phyloP scores from a whole-genome alignment of 2,113 vertebrate species.

The Myotis lucifugus region DNA sequence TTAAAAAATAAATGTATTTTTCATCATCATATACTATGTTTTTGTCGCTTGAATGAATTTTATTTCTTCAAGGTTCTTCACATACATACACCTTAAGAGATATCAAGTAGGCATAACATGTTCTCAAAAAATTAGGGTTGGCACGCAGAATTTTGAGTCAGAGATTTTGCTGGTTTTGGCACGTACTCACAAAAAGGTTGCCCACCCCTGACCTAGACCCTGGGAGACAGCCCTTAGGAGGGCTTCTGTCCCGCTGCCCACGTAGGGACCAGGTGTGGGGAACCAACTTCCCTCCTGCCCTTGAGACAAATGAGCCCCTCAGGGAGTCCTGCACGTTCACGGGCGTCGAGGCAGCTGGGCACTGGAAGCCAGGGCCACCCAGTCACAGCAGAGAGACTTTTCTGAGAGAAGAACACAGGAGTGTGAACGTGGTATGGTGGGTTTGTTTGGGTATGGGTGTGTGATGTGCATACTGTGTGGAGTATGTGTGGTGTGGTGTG shows the following conservation, averaged over 20 bases:
- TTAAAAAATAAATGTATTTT: too few relatives aligned
- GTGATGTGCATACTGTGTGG: neutral
- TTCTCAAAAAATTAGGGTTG: too few relatives aligned
- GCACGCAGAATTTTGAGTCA: too few relatives aligned
- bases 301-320: neutral
- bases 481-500: neutral
- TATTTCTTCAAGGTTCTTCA: too few relatives aligned
- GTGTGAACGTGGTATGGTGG: neutral
- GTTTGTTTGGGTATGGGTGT: neutral
- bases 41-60: too few relatives aligned
- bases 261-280: neutral
- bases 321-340: neutral
- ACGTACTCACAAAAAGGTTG: too few relatives aligned
- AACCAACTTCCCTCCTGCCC: neutral
- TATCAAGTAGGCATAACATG: too few relatives aligned
- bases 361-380: neutral
- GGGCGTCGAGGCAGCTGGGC: neutral
- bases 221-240: too few relatives aligned
- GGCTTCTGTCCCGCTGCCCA: neutral
- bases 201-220: neutral
- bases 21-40: too few relatives aligned
- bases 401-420: neutral
- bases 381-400: neutral
- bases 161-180: too few relatives aligned
- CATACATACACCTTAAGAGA: too few relatives aligned